Evolutionary conservation across 1,140 invertebrate species (phyloP).

Genomic region (Gonioctena quinquepunctata): DNA sequence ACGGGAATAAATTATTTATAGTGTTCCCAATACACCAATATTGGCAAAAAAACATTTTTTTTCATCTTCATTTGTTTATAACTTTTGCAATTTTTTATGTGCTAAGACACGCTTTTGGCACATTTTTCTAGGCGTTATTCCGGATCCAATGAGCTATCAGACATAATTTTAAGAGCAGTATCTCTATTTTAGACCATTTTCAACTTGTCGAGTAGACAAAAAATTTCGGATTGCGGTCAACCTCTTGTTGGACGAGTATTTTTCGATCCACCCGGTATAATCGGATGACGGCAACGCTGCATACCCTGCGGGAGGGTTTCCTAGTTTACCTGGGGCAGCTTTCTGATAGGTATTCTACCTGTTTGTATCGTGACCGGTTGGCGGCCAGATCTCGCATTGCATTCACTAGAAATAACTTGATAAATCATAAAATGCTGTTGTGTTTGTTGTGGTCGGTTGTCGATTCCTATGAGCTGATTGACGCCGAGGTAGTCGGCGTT

Average conservation of each 20-base stretch:
- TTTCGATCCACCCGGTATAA: neutral
- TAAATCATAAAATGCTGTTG: neutral
- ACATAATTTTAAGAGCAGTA: too few relatives aligned
- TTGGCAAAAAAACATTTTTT: too few relatives aligned
- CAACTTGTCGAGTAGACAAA: too few relatives aligned
- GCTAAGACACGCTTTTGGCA: too few relatives aligned
- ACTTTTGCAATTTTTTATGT: too few relatives aligned
- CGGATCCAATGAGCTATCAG: too few relatives aligned
- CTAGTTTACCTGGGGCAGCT: constrained; percentile 46
- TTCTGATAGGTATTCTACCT: constrained; percentile 26
- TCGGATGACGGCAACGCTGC: neutral
- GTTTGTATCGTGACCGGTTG: constrained; percentile 24
- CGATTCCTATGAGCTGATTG: neutral
- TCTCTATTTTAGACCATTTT: too few relatives aligned
- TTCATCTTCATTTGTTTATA: too few relatives aligned
- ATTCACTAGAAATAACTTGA: neutral
- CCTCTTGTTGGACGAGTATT: neutral
- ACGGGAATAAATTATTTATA: too few relatives aligned
- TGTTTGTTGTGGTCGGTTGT: neutral
- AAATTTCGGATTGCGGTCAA: too few relatives aligned
- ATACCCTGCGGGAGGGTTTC: constrained; percentile 40
- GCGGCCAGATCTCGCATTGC: neutral
- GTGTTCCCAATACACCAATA: too few relatives aligned
- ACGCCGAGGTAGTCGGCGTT: neutral
- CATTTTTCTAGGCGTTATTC: too few relatives aligned